Conservation (phyloP, 2,113 vertebrate species). For the Castor canadensis region DNA sequence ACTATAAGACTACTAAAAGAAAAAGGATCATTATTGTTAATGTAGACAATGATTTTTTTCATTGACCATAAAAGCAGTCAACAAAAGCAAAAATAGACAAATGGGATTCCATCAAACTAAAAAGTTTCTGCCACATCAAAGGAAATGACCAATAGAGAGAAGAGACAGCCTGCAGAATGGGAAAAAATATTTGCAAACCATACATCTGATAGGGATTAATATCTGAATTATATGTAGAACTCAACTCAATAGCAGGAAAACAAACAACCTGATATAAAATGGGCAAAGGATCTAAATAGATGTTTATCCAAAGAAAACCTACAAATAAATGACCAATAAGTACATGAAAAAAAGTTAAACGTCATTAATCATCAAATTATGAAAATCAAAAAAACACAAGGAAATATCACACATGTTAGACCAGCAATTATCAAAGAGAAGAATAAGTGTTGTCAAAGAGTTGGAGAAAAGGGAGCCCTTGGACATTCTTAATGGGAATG, state of each 20-base stretch:
- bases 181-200: background rate
- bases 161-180: background rate
- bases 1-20: background rate
- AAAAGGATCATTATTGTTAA: background rate
- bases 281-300: background rate
- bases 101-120: background rate
- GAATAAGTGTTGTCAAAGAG: background rate
- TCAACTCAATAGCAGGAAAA: background rate
- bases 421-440: background rate
- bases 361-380: background rate
- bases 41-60: background rate
- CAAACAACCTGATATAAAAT: background rate
- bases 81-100: background rate
- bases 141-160: background rate
- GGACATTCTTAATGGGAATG: too few relatives aligned
- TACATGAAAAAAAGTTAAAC: background rate
- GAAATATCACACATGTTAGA: background rate
- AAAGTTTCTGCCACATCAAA: background rate
- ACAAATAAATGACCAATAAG: background rate
- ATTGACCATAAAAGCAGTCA: background rate
- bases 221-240: background rate
- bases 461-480: background rate
- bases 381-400: background rate
- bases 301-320: background rate
- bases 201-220: background rate